Evolutionary conservation across 1,140 invertebrate genomes (phyloP), one percentile per base, ranked within the genome.

Genomic region (Luehdorfia chinensis): DNA sequence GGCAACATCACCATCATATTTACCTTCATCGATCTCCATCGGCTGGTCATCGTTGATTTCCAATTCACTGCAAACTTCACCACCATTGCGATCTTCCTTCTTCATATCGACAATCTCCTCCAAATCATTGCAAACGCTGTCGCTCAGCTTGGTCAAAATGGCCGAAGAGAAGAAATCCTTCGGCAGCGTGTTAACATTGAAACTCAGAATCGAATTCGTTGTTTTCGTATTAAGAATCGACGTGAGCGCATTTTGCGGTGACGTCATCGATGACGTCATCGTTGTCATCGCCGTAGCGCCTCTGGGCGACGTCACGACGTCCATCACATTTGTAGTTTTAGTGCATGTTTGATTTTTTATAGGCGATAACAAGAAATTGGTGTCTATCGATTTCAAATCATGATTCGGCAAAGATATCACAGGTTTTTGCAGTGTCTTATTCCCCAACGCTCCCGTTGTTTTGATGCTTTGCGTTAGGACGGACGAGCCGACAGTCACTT

Each of bases 11-110:
- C n/a, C n/a, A n/a, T n/a, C n/a, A n/a, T n/a, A n/a, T n/a, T 14
- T 34, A 84, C 76, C 66, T 70, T 78, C 66, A 73, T 83, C 73
- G 52, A 78, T 75, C 47, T 83, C 66, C 70, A 76, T 74, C 3
- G 58, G 30, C 15, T 74, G 59, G 16, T 75, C 70, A 48, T 80
- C 73, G 34, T 66, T 66, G 25, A 60, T 58, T 8, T 65, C 59
- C 39, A 60, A 34, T 13, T 66, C 64, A 43, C 49, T 68, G 28
- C 2, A 2, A 12, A 5, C 9, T 3, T 31, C 12, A 58, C 50
- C 34, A 50, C 53, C 7, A 55, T 41, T 28, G 47, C 57, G 36
- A 58, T 55, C 47, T 66, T 56, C 23, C 65, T 58, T 27, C 64
- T 71, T 64, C 25, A 5, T 2, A 4, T 32, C 44, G 1, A 62